These are phyloP conservation scores for Pteruthius melanotis DNA, from an alignment of 2,113 vertebrate species.

Conservation along the genomic window DNA sequence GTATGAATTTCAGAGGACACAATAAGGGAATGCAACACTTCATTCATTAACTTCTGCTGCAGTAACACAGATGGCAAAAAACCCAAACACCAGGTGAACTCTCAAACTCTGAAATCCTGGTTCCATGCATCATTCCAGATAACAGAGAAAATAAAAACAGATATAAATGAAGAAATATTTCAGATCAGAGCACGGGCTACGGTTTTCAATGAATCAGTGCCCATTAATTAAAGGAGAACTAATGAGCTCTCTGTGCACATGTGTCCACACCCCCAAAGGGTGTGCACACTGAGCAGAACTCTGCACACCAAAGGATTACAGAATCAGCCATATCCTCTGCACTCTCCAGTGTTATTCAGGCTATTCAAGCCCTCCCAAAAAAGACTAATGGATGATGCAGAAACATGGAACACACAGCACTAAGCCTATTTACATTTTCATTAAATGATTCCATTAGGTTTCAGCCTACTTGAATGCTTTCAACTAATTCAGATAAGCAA, in stretches of 20 bases:
- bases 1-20: neutral
- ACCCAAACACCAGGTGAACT: neutral
- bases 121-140: neutral
- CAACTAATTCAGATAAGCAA: slow-evolving; percentile 29
- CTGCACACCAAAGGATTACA: neutral
- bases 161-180: neutral
- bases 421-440: slow-evolving; percentile 22
- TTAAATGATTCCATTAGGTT: slow-evolving; percentile 18
- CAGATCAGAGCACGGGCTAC: neutral
- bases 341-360: neutral
- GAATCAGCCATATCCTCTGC: neutral
- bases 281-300: rapidly evolving
- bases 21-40: neutral
- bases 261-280: neutral
- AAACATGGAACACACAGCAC: neutral
- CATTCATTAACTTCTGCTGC: neutral
- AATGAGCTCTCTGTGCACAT: neutral
- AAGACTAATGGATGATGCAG: neutral
- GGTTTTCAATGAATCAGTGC: neutral
- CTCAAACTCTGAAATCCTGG: neutral
- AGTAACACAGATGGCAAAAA: neutral
- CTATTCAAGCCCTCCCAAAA: neutral
- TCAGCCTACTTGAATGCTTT: slow-evolving; percentile 28
- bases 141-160: neutral
- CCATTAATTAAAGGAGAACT: neutral